phyloP scores from a whole-genome alignment of 2,888 invertebrate genomes.

The Hydriomena furcata region DNA sequence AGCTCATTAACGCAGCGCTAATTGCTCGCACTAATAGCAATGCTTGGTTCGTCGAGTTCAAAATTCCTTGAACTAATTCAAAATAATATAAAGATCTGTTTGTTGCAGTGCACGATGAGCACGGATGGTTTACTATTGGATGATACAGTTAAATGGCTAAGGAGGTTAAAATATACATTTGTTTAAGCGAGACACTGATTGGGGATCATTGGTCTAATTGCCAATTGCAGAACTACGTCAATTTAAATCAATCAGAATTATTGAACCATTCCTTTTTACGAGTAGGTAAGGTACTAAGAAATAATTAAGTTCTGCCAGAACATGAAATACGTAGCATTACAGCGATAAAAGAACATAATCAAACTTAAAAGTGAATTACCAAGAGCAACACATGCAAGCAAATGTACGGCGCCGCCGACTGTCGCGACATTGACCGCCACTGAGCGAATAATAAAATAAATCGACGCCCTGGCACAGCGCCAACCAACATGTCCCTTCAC shows the following conservation, averaged over 20 bases:
- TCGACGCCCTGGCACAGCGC: constrained; percentile 73
- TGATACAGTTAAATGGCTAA: constrained; percentile 28
- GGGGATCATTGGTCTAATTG: neutral
- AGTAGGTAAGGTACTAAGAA: constrained; percentile 19
- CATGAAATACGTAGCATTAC: constrained; percentile 14
- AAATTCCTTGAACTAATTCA: constrained; percentile 76
- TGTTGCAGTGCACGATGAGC: constrained; percentile 35
- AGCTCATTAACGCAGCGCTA: constrained; percentile 77
- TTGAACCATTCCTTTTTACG: neutral
- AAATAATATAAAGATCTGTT: constrained; percentile 59
- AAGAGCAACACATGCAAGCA: constrained; percentile 67
- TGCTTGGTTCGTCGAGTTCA: constrained; percentile 62
- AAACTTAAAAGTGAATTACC: constrained; percentile 51
- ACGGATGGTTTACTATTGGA: constrained; percentile 29
- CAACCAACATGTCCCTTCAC: constrained; percentile 75
- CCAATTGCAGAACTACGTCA: constrained; percentile 3
- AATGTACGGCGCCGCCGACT: constrained; percentile 61
- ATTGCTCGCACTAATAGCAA: constrained; percentile 76
- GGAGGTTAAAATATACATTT: constrained; percentile 31
- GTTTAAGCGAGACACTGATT: neutral
- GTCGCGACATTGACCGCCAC: constrained; percentile 82
- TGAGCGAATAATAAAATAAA: constrained; percentile 78
- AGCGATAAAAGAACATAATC: constrained; percentile 31
- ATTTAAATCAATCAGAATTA: neutral
- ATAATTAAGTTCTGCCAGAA: constrained; percentile 5